These are phyloP conservation scores for Ectemnius cavifrons DNA, from an alignment of 2,888 invertebrate species.

Conservation along the genomic window DNA sequence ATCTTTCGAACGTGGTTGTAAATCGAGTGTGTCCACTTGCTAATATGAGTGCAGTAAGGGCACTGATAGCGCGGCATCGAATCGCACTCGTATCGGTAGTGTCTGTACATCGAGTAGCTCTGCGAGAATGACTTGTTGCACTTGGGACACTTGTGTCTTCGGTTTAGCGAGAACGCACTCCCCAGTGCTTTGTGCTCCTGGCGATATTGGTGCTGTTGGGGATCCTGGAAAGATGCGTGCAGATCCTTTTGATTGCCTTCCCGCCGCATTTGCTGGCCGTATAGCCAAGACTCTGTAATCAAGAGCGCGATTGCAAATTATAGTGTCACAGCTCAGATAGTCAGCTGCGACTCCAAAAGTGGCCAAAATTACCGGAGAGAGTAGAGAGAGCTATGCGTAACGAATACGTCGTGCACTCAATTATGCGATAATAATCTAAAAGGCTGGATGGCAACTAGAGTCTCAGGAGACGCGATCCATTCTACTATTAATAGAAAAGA, in stretches of 20 bases:
- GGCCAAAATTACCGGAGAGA: constrained; percentile 1
- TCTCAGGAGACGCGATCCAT: no score
- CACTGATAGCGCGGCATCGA: constrained; percentile 73
- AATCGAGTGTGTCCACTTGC: constrained; percentile 73
- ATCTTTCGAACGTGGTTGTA: constrained; percentile 72
- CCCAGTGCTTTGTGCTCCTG: constrained; percentile 19
- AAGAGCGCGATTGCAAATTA: constrained; percentile 37
- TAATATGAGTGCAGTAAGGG: constrained; percentile 72
- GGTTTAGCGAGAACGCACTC: constrained; percentile 1
- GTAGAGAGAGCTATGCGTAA: not conserved
- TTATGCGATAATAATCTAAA: not conserved
- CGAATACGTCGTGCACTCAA: constrained; percentile 1
- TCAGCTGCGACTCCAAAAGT: not conserved
- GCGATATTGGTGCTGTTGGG: constrained; percentile 8
- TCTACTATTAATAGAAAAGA: no score
- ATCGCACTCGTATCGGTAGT: constrained; percentile 77
- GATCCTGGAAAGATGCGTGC: not conserved
- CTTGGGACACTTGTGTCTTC: constrained; percentile 67
- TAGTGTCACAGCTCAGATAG: not conserved
- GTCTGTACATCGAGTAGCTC: constrained; percentile 74
- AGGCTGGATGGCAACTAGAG: no score
- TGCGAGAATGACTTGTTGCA: constrained; percentile 72
- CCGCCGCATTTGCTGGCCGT: not conserved
- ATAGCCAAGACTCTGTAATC: constrained; percentile 62
- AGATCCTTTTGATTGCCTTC: not conserved